Base-by-base conservation (phyloP, 2,797 vertebrate genomes). In the Coreius guichenoti region DNA sequence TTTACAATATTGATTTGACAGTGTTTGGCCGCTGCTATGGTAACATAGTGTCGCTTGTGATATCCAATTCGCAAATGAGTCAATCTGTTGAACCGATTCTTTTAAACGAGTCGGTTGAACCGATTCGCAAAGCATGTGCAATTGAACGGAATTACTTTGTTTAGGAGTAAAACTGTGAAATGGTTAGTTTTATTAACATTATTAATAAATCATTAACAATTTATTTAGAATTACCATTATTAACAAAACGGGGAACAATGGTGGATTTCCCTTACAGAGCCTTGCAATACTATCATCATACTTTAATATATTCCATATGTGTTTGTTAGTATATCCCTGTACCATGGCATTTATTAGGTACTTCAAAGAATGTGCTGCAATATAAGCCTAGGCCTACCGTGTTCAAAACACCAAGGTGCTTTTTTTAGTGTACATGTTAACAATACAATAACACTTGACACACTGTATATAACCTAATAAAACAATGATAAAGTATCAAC, bases 1-100 rank as follows among this genome's bases (percentile, higher is more conserved):
- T 54, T 68, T 31, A 33, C 47, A 13, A n/a, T 12, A 36, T 36
- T 36, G 17, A 2, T 19, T 73, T 31, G 11, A 33, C 31, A 17
- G 31, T 84, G 92, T 94, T 92, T 92, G 86, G 77, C 8, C 74
- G 91, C 75, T 91, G 82, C 90, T 65, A 87, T 89, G 84, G 92
- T 73, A 92, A 95, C 4, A 0, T 0, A 3, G 23, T 4, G 39
- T 56, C 80, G 87, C 81, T 5, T 61, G 13, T 47, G 5, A 45
- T 31, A 47, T 33, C 9, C 21, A n/a, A 81, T 33, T 74, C 58
- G 26, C 51, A 39, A 85, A 82, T 69, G 26, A 89, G 17, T 39
- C 78, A 47, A 76, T 21, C n/a, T 1, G 19, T 73, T 29, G 63
- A 85, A 1, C 43, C 39, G 51, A 73, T 8, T 72, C 67, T 17